Conservation (phyloP, 2,113 vertebrate species). For the Glaucomys volans region DNA sequence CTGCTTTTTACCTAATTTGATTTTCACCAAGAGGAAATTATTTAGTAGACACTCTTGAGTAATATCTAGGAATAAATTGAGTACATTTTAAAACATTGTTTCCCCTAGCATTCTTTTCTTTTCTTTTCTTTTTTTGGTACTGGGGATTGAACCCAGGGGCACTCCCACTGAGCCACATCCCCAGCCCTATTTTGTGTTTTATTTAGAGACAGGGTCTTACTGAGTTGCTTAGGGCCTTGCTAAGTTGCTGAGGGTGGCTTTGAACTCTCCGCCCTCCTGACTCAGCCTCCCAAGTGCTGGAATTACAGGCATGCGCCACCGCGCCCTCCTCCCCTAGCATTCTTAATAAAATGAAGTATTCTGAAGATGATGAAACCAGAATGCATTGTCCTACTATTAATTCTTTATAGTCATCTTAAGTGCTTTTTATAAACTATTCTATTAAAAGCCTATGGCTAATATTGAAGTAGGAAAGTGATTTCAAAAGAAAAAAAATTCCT, state of each 20-base stretch:
- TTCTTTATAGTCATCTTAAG: not conserved
- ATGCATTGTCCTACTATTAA: not conserved
- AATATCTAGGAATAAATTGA: not conserved
- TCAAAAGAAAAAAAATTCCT: too few relatives aligned
- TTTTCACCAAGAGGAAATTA: not conserved
- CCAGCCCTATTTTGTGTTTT: too few relatives aligned
- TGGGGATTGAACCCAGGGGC: too few relatives aligned
- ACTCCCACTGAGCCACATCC: too few relatives aligned
- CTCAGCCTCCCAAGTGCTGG: too few relatives aligned
- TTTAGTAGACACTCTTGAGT: not conserved
- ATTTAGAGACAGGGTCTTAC: too few relatives aligned
- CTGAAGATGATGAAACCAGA: not conserved
- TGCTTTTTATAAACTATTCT: slow-evolving; percentile 8
- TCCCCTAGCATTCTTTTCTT: not conserved
- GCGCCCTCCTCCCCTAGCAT: fast-evolving
- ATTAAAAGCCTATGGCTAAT: not conserved
- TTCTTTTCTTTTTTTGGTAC: too few relatives aligned
- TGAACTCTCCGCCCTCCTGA: too few relatives aligned
- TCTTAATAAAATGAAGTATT: not conserved
- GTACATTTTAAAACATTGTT: not conserved
- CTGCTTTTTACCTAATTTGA: not conserved
- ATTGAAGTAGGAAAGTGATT: not conserved
- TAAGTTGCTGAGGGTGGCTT: too few relatives aligned
- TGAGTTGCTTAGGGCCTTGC: too few relatives aligned
- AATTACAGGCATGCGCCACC: too few relatives aligned